Evolutionary conservation across 2,888 invertebrate genomes (phyloP), one percentile per base, ranked within the genome.

Genomic region (Pandemis cinnamomeana): DNA sequence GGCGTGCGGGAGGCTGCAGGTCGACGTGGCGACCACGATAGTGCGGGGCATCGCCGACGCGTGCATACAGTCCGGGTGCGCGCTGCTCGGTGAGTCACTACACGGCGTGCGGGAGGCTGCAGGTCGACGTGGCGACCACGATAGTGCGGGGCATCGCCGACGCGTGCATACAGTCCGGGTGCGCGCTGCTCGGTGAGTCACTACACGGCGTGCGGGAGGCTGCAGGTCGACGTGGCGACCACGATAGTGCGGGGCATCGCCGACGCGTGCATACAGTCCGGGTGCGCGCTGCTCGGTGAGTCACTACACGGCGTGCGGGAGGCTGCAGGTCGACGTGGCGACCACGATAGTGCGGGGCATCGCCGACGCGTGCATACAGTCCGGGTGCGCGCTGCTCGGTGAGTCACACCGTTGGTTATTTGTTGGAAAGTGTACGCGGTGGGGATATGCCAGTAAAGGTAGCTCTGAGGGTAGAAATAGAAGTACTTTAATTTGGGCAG

Each of bases 301-400:
- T 11, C 51, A 99, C 94, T 99, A 99, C 89, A 98, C 98, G 90
- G 99, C 99, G 36, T 98, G 98, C 85, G 98, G 99, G 0, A 95
- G 96, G 70, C 94, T 99, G 75, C 96, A 98, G 82, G 96, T 98
- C 0, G 94, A 95, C 0, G 94, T 96, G 0, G 98, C 98, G 0
- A 95, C 96, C 4, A 95, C 96, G 77, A 97, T 99, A 13, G 95
- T 99, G 7, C 95, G 95, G 78, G 99, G 99, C 0, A 96, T 99
- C 78, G 96, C 97, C 0, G 96, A 98, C 78, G 99, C 98, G 0
- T 99, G 99, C 84, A 91, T 95, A 68, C 93, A 95, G 84, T 97
- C 99, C 0, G 97, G 97, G 0, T 99, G 99, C 89, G 97, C 98
- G 13, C 92, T 99, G 71, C 95, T 98, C 80, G 98, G 99, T 98